Evolutionary conservation across 2,113 vertebrate species (phyloP).

Genomic region (Prochilodus magdalenae): DNA sequence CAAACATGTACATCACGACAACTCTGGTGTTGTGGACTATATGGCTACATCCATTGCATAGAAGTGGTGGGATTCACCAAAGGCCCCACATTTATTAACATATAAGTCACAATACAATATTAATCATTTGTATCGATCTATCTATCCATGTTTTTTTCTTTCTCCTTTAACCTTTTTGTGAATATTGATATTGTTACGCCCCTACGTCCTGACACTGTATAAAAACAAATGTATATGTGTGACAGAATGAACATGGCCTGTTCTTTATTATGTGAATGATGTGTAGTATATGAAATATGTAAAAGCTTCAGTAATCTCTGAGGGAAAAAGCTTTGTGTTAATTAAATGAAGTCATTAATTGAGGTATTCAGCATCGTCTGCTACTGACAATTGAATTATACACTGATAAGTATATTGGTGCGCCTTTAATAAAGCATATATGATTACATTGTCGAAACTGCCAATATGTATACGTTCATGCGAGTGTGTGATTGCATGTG

Average conservation of each 20-base stretch:
- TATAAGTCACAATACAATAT: too few relatives aligned
- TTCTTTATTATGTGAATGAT: background rate
- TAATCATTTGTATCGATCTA: too few relatives aligned
- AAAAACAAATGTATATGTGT: too few relatives aligned
- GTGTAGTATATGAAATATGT: background rate
- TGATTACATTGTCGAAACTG: background rate
- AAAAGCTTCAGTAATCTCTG: background rate
- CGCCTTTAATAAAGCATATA: background rate
- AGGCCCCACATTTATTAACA: too few relatives aligned
- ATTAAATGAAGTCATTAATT: background rate
- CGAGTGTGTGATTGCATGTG: background rate
- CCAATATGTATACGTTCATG: background rate
- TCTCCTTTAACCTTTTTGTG: too few relatives aligned
- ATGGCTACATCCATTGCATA: too few relatives aligned
- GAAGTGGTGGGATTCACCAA: too few relatives aligned
- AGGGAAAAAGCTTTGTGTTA: background rate
- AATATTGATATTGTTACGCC: too few relatives aligned
- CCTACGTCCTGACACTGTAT: too few relatives aligned
- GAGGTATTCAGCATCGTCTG: background rate
- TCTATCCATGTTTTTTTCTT: too few relatives aligned
- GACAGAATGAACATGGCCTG: too few relatives aligned
- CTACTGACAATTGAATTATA: background rate
- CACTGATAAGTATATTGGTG: background rate
- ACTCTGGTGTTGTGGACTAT: background rate
- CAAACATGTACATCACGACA: background rate